Conservation (phyloP, 2,113 vertebrate species). For the Limnothrissa miodon region DNA sequence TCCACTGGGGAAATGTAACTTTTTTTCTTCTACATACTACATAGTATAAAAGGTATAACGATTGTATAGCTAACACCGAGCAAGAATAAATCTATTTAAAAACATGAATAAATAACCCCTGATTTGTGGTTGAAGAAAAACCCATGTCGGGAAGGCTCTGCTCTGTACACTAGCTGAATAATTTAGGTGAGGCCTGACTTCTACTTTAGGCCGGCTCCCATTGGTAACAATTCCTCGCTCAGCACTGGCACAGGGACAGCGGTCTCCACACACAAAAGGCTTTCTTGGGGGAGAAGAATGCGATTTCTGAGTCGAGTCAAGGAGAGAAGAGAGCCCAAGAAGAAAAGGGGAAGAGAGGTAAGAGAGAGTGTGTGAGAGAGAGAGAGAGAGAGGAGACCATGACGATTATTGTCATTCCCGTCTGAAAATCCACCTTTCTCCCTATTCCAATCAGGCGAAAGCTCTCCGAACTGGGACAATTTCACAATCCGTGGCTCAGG, state of each 20-base stretch:
- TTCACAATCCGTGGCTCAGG: constrained; percentile 63
- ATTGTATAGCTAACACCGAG: neutral
- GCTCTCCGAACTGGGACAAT: constrained; percentile 60
- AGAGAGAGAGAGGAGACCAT: neutral
- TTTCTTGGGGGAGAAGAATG: neutral
- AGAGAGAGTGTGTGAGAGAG: neutral
- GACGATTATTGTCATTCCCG: constrained; percentile 61
- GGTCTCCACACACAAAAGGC: neutral
- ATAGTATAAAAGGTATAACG: neutral
- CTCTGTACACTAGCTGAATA: neutral
- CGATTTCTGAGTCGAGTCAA: neutral
- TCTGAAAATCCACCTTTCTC: constrained; percentile 56
- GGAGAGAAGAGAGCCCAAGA: neutral
- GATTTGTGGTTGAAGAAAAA: neutral
- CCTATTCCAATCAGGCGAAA: constrained; percentile 58
- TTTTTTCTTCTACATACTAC: neutral
- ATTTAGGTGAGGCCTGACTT: neutral
- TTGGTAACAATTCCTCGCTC: neutral
- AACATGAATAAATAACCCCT: constrained; percentile 5
- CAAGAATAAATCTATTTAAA: neutral
- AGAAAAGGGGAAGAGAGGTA: neutral
- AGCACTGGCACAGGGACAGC: neutral
- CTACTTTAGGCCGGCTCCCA: neutral
- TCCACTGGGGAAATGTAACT: neutral
- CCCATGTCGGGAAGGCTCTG: neutral